These are phyloP conservation scores for Borostomias antarcticus DNA, from an alignment of 2,797 vertebrate species.

Conservation along the genomic window DNA sequence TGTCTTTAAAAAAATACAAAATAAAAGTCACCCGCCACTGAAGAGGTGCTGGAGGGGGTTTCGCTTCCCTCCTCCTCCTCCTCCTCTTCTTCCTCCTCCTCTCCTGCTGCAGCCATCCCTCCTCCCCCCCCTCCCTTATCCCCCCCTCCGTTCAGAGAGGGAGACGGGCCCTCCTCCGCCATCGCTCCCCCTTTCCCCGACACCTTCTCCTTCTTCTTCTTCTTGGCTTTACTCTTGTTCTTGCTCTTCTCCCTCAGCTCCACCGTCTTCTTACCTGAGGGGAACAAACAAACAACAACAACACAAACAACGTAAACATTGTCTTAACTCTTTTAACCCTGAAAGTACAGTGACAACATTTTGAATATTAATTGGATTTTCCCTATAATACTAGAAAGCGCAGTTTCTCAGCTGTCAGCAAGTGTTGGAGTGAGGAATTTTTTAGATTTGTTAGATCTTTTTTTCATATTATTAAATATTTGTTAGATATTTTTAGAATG, in stretches of 20 bases:
- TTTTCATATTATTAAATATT: no score
- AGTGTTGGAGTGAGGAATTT: no score
- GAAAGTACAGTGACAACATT: no score
- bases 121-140: constrained; percentile 41
- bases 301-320: no score
- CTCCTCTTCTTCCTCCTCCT: constrained; percentile 77
- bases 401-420: no score
- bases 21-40: constrained; percentile 77
- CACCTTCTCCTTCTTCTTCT: constrained; percentile 86
- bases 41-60: constrained; percentile 6
- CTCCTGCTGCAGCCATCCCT: constrained; percentile 58
- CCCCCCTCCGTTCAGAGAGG: constrained; percentile 62
- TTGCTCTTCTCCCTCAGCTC: constrained; percentile 88
- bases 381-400: no score
- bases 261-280: constrained; percentile 85
- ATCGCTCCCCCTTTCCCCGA: constrained; percentile 28
- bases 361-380: no score
- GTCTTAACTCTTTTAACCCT: no score
- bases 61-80: constrained; percentile 63
- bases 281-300: not conserved
- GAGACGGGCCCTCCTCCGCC: constrained; percentile 20
- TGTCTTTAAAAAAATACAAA: no score
- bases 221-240: constrained; percentile 77
- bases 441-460: no score
- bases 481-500: no score